phyloP scores from a whole-genome alignment of 2,888 invertebrate species.

The Plebejus anna region DNA sequence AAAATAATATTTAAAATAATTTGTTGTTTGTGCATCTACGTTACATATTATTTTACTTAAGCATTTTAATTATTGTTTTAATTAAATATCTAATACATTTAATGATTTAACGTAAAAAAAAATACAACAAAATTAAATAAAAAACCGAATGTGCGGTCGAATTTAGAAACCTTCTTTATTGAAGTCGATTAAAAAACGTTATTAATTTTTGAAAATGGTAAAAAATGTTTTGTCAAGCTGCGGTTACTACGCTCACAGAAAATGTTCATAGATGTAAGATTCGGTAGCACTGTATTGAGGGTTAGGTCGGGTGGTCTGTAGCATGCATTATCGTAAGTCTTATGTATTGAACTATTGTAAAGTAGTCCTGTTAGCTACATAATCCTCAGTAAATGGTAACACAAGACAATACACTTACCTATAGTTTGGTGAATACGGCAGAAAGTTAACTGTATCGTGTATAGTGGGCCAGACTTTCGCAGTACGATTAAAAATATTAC shows the following conservation, averaged over 20 bases:
- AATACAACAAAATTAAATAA: too few relatives aligned
- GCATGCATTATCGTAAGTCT: conserved; percentile 35
- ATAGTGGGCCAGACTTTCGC: conserved; percentile 40
- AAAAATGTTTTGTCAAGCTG: neutral
- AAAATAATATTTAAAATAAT: neutral
- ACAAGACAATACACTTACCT: conserved; percentile 76
- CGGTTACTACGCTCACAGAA: neutral
- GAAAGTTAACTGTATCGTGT: conserved; percentile 67
- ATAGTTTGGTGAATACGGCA: conserved; percentile 77
- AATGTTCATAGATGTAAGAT: conserved; percentile 26
- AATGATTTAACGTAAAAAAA: too few relatives aligned
- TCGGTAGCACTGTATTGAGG: conserved; percentile 24
- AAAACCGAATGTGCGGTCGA: too few relatives aligned
- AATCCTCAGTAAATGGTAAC: conserved; percentile 71
- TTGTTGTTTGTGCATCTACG: too few relatives aligned
- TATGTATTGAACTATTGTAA: conserved; percentile 36
- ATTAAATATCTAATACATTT: too few relatives aligned
- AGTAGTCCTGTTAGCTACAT: conserved; percentile 50
- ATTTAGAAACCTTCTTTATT: too few relatives aligned
- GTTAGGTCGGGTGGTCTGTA: conserved; percentile 30
- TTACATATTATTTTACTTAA: too few relatives aligned
- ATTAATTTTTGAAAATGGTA: neutral
- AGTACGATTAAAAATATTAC: neutral
- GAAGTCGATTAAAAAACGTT: neutral
- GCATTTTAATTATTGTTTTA: neutral